Base-by-base conservation (phyloP, 2,888 invertebrate genomes). In the Thecocarcelia acutangulata region DNA sequence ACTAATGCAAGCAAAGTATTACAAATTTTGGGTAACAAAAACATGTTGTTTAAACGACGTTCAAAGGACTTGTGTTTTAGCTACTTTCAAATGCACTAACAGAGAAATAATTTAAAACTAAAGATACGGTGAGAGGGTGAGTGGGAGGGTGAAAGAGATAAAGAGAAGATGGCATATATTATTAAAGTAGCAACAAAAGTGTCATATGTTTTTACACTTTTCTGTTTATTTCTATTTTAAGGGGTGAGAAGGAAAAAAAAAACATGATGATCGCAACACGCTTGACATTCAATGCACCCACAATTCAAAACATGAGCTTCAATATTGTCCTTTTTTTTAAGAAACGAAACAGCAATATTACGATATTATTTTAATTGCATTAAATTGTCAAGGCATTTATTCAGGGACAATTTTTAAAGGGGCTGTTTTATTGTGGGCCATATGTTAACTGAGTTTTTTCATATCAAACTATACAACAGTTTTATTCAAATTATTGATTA, bases 281-380 rank as follows among this genome's bases (percentile, higher is more conserved):
- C 28, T 40, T 19, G 56, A 48, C 56, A 73, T 33, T 19, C 19
- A 44, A 46, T 17, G 48, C 74, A 66, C 74, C 74, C 66, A 75
- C 74, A 66, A 58, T 66, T 28, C 6, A 19, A 75, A 46, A 40
- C n/a, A 48, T 17, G 28, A 37, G 9, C 46, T 46, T 11, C 19
- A 58, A 28, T 2, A 24, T 56, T 56, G 56, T 28, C 56, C 17
- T 58, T 54, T 13, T 48, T 48, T 8, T 17, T 17, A 17, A 15
- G 0, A n/a, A 9, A 17, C 13, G 21, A 13, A 28, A 17, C 12
- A 59, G 42, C 6, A n/a, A 5, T 3, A 28, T 48, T 66, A 12
- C 2, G 28, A 40, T 15, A 63, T 64, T 56, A 64, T 56, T 46
- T 73, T 21, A 73, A 73, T 73, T 61, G 42, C 42, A 33, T 73